Evolutionary conservation across 2,888 invertebrate genomes (phyloP).

Genomic region (Melieria picta): DNA sequence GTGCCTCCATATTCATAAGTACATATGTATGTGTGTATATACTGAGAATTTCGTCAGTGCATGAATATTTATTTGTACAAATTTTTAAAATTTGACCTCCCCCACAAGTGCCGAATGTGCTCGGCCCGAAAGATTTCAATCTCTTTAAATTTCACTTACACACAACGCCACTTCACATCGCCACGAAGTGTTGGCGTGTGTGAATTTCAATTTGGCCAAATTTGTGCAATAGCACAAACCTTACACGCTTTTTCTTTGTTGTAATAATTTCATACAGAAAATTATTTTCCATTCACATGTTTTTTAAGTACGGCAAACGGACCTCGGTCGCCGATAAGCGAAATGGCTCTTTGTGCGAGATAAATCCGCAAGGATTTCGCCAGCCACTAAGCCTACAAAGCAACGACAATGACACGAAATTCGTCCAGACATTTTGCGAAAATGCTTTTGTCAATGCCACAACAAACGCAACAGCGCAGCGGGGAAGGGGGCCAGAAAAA

Average conservation of each 20-base stretch:
- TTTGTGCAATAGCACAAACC: too few species aligned
- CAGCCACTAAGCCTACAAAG: conserved; percentile 33
- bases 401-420: conserved; percentile 14
- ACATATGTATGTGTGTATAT: background rate
- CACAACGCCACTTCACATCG: too few species aligned
- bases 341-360: background rate
- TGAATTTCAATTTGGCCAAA: too few species aligned
- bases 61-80: too few species aligned
- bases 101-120: too few species aligned
- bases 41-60: background rate
- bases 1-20: background rate
- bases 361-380: conserved; percentile 22
- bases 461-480: conserved; percentile 12
- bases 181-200: too few species aligned
- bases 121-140: too few species aligned
- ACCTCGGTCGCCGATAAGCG: conserved; percentile 11
- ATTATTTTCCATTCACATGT: background rate
- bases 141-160: too few species aligned
- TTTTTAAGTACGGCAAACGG: background rate
- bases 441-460: conserved; percentile 23
- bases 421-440: conserved; percentile 28
- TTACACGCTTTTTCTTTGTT: background rate
- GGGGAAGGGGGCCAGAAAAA: conserved; percentile 10
- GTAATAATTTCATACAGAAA: background rate
- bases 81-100: too few species aligned